Evolutionary conservation across 2,113 vertebrate genomes (phyloP).

Genomic region (Neogale vison): DNA sequence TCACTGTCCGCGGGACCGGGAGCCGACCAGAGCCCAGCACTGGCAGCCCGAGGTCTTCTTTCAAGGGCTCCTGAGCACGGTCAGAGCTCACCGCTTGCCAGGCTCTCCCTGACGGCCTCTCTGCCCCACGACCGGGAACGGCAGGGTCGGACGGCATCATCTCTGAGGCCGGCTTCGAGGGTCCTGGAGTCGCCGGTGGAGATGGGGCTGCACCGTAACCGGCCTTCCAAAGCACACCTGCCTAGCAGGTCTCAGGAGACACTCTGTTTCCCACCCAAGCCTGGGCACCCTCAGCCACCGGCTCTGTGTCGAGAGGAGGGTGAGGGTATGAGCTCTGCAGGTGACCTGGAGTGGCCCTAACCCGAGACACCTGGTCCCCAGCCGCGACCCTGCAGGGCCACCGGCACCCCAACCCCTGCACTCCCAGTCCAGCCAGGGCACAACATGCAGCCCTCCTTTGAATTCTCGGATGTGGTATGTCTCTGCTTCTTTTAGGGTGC

Average conservation of each 20-base stretch:
- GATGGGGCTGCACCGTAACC: too few species aligned
- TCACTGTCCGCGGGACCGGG: background rate
- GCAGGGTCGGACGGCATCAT: background rate
- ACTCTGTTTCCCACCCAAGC: background rate
- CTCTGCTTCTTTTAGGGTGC: background rate
- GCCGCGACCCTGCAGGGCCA: too few species aligned
- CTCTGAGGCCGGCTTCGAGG: background rate
- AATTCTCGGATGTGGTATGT: fast-evolving
- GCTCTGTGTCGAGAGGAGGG: background rate
- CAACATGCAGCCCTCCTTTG: background rate
- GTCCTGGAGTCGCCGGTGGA: background rate
- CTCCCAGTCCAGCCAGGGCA: background rate
- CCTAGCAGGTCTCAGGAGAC: background rate
- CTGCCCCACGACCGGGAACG: background rate
- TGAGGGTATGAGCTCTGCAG: background rate
- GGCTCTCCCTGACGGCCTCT: background rate
- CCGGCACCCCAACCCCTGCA: too few species aligned
- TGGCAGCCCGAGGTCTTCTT: background rate
- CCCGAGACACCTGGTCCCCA: background rate
- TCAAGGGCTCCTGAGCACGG: background rate
- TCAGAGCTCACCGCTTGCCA: background rate
- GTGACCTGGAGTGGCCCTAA: too few species aligned
- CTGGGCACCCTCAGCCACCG: background rate
- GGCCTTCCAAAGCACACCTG: background rate
- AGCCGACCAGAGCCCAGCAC: background rate